phyloP scores from a whole-genome alignment of 2,797 vertebrate species.

The Myiothlypis coronata region DNA sequence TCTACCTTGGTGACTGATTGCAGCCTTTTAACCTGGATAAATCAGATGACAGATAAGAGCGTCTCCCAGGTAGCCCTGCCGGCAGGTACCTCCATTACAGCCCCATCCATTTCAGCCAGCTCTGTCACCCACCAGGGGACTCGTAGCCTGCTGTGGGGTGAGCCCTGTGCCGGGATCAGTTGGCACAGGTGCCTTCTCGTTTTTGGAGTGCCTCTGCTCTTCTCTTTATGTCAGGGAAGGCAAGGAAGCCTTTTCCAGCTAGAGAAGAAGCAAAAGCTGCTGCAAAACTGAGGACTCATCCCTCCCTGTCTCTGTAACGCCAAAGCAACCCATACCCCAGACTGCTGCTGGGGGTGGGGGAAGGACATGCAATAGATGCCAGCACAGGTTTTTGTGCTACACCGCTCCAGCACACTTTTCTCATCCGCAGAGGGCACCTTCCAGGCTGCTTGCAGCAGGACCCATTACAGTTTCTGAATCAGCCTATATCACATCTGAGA shows the following conservation, averaged over 20 bases:
- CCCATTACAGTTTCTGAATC: not conserved
- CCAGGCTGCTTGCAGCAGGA: not conserved
- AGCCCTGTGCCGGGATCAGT: not conserved
- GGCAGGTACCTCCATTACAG: conserved; percentile 31
- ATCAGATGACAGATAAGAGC: conserved; percentile 67
- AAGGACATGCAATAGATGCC: not conserved
- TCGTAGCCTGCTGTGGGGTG: not conserved
- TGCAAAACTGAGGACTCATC: not conserved
- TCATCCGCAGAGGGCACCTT: not conserved
- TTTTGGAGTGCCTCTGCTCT: not conserved
- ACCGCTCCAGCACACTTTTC: not conserved
- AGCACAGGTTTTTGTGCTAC: not conserved
- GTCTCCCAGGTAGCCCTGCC: conserved; percentile 49
- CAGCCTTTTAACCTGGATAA: conserved; percentile 71
- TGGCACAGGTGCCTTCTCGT: not conserved
- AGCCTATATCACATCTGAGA: not conserved
- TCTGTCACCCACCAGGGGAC: not conserved
- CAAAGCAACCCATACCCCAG: not conserved
- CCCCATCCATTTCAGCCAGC: conserved; percentile 39
- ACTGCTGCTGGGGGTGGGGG: not conserved
- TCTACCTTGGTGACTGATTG: conserved; percentile 68
- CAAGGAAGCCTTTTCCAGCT: not conserved
- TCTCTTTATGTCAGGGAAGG: not conserved
- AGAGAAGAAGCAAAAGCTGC: not conserved
- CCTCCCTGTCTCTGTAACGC: not conserved